A percentile compares a stretch with the other conserved stretches of the same genome.
phyloP scores from a whole-genome alignment of 1,140 invertebrate genomes.

The Notospermus geniculatus region DNA sequence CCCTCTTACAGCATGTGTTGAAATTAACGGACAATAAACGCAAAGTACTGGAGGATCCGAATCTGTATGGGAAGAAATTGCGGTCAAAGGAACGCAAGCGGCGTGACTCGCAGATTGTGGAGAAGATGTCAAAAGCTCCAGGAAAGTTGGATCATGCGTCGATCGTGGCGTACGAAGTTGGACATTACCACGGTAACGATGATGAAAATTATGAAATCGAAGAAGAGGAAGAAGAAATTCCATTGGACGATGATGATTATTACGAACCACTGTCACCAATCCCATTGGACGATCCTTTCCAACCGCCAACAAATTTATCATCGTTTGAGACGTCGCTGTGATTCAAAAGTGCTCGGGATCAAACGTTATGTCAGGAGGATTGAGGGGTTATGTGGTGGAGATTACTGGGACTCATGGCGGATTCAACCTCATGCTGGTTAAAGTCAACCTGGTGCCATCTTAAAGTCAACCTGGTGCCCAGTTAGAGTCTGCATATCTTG shows the following conservation, averaged over 20 bases:
- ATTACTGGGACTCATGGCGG: too few relatives aligned
- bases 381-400: too few relatives aligned
- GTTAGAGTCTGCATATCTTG: too few relatives aligned
- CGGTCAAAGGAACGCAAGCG: constrained; percentile 42
- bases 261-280: constrained; percentile 6
- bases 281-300: neutral
- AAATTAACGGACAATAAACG: constrained; percentile 51
- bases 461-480: too few relatives aligned
- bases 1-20: constrained; percentile 53
- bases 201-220: constrained; percentile 30
- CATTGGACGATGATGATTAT: constrained; percentile 4
- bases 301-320: neutral
- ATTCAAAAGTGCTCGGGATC: too few relatives aligned
- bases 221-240: constrained; percentile 12
- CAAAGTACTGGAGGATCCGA: constrained; percentile 53
- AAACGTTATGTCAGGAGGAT: too few relatives aligned
- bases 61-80: constrained; percentile 44
- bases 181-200: constrained; percentile 33
- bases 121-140: constrained; percentile 64
- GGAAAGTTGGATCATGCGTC: constrained; percentile 93
- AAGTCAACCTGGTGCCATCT: too few relatives aligned
- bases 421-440: too few relatives aligned
- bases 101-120: constrained; percentile 49
- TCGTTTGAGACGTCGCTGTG: constrained; percentile 9
- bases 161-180: constrained; percentile 76